These are phyloP conservation scores for Venturia canescens DNA, from an alignment of 1,140 invertebrate species.

Conservation along the genomic window DNA sequence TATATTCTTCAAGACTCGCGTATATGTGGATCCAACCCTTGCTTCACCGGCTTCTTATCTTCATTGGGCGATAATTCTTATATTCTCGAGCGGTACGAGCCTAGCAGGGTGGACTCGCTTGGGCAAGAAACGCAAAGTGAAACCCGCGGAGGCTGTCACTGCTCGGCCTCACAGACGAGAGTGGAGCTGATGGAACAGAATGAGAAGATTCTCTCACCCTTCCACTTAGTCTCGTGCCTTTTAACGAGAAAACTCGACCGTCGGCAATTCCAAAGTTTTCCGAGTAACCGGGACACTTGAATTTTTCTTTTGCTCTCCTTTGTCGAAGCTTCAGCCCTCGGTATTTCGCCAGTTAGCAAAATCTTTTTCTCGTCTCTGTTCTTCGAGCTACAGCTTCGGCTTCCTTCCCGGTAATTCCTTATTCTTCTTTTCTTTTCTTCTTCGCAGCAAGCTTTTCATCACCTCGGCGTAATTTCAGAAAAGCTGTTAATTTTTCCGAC, in stretches of 20 bases:
- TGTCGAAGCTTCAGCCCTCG: neutral
- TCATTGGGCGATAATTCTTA: constrained; percentile 46
- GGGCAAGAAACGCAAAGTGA: constrained; percentile 13
- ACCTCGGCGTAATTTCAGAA: neutral
- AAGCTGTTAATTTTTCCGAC: constrained; percentile 11
- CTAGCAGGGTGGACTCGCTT: no score
- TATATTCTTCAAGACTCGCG: neutral
- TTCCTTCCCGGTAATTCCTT: neutral
- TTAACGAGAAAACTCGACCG: constrained; percentile 45
- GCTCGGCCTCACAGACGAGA: neutral
- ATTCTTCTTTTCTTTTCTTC: neutral
- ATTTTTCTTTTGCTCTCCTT: neutral
- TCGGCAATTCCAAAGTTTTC: constrained; percentile 39
- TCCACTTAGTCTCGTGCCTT: constrained; percentile 41
- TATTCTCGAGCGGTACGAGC: constrained; percentile 28
- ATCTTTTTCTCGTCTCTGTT: constrained; percentile 19
- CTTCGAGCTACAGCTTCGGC: neutral
- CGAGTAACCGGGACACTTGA: constrained; percentile 6
- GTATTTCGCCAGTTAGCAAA: constrained; percentile 1
- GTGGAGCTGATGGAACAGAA: constrained; percentile 5
- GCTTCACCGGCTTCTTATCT: constrained; percentile 26
- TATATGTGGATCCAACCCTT: neutral
- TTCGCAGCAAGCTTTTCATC: constrained; percentile 6
- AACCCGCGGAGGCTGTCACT: neutral
- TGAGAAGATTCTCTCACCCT: constrained; percentile 20